Evolutionary conservation across 1,140 invertebrate species (phyloP).

Genomic region (Lordiphosa collinella): DNA sequence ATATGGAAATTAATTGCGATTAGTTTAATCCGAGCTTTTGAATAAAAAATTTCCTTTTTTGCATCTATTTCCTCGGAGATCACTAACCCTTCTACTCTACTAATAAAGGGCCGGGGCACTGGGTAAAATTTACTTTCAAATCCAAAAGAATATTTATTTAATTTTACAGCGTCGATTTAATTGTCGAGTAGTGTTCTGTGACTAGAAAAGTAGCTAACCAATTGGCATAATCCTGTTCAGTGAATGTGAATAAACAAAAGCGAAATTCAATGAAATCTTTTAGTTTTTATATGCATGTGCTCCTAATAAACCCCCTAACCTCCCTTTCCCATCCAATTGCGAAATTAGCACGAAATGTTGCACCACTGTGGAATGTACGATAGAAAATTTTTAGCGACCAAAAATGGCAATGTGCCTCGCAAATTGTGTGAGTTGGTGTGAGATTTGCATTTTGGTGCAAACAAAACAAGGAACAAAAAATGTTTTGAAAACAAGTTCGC

Average conservation of each 20-base stretch:
- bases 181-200: too few species aligned
- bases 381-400: constrained; percentile 5
- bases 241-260: constrained; percentile 36
- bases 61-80: too few species aligned
- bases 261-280: background rate
- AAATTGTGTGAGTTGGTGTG: constrained; percentile 4
- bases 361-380: background rate
- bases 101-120: too few species aligned
- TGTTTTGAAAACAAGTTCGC: constrained; percentile 40
- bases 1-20: too few species aligned
- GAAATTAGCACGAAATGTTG: constrained; percentile 31
- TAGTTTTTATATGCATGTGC: background rate
- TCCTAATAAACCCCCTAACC: background rate
- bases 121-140: too few species aligned
- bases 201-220: too few species aligned
- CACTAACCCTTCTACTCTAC: too few species aligned
- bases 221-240: background rate
- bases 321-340: background rate
- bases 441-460: constrained; percentile 31
- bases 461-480: constrained; percentile 32
- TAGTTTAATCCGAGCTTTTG: too few species aligned
- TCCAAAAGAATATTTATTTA: too few species aligned
- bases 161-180: too few species aligned
- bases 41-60: too few species aligned
- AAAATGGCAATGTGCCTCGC: constrained; percentile 2